Evolutionary conservation across 2,797 vertebrate genomes (phyloP).

Genomic region (Bradypus variegatus): DNA sequence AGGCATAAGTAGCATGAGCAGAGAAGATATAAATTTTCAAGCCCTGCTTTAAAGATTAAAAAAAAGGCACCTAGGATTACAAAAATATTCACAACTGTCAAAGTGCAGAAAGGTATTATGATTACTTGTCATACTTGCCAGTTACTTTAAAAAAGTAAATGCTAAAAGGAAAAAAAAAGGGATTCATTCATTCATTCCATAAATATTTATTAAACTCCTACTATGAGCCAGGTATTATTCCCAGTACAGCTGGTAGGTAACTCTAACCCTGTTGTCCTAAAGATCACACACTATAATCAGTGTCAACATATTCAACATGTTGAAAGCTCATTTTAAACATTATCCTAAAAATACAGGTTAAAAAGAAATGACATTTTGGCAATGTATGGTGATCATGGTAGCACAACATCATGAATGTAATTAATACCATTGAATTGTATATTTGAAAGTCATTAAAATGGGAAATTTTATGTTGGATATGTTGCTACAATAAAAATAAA

Average conservation of each 20-base stretch:
- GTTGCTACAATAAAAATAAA: no score
- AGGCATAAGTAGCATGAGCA: neutral
- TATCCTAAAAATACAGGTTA: neutral
- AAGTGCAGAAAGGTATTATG: neutral
- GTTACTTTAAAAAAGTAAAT: neutral
- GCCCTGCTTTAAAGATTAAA: neutral
- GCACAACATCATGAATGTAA: no score
- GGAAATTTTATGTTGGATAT: no score
- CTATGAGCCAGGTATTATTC: neutral
- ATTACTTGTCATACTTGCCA: neutral
- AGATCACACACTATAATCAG: neutral
- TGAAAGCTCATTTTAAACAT: neutral
- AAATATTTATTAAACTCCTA: constrained; percentile 11
- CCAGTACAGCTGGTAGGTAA: neutral
- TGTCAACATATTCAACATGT: neutral
- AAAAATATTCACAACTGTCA: neutral
- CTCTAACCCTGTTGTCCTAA: neutral
- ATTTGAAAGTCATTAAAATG: no score
- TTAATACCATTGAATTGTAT: no score
- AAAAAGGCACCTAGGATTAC: neutral
- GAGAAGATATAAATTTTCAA: neutral
- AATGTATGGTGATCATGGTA: no score
- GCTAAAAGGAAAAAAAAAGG: neutral
- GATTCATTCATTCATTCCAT: neutral
- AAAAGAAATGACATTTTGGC: neutral